A percentile compares a stretch with the other conserved stretches of the same genome.
Conservation (phyloP, 2,888 invertebrate genomes). For the Tenthredo livida region DNA sequence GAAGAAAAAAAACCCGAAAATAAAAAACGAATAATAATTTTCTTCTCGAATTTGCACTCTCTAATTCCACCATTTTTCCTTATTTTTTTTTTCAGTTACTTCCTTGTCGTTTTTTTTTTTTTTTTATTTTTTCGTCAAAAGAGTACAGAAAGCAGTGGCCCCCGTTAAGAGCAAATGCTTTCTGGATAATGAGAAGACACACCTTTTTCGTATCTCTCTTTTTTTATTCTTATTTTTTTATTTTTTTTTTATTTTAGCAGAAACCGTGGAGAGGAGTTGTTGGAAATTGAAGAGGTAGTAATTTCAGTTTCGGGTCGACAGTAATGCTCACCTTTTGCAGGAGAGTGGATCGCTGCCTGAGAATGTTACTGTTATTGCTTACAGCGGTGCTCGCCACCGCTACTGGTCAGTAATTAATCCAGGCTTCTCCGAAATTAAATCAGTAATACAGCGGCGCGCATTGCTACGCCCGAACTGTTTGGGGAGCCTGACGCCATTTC, state of each 20-base stretch:
- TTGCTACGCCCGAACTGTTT: slow-evolving; percentile 3
- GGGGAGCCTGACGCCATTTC: slow-evolving; percentile 31
- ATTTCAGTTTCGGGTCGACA: slow-evolving; percentile 53
- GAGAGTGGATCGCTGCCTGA: slow-evolving; percentile 52
- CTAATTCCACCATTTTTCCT: background rate
- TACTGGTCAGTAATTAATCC: slow-evolving; percentile 53
- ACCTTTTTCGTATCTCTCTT: background rate
- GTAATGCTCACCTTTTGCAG: slow-evolving; percentile 52
- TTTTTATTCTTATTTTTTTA: background rate
- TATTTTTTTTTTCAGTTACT: background rate
- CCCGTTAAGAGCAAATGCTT: slow-evolving; percentile 40
- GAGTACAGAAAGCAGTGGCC: slow-evolving; percentile 9
- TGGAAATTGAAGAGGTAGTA: slow-evolving; percentile 53
- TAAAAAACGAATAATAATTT: slow-evolving; percentile 9
- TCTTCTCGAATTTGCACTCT: background rate
- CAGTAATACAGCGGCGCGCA: slow-evolving; percentile 46
- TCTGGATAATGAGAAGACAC: slow-evolving; percentile 47
- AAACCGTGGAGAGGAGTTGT: slow-evolving; percentile 31
- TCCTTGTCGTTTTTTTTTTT: background rate
- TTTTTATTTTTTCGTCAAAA: background rate
- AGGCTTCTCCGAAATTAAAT: slow-evolving; percentile 53
- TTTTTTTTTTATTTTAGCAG: slow-evolving; percentile 3
- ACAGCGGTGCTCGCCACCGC: slow-evolving; percentile 46
- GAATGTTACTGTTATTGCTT: slow-evolving; percentile 53
- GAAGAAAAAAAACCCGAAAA: too few species aligned